These are phyloP conservation scores for Microctenopoma stevenorrisi DNA, from an alignment of 2,797 vertebrate species.

Conservation along the genomic window DNA sequence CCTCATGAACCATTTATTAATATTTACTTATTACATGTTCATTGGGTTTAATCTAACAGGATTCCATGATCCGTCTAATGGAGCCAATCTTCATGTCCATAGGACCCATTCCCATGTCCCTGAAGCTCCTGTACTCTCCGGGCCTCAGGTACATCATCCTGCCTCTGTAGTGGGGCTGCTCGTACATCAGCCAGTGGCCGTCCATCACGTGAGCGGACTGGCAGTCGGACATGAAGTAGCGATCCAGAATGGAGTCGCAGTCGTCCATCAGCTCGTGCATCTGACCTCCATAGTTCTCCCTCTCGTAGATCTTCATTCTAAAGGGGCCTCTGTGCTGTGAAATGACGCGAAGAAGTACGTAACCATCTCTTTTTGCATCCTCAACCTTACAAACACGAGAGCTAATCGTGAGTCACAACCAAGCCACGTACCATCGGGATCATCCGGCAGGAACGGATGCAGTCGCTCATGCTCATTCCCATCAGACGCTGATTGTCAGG, in stretches of 20 bases:
- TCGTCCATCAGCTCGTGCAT: constrained; percentile 76
- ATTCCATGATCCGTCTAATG: constrained; percentile 77
- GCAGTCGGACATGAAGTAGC: constrained; percentile 67
- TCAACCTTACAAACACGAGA: too few relatives aligned
- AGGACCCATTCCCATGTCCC: constrained; percentile 73
- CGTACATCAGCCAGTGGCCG: constrained; percentile 78
- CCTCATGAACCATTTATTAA: constrained; percentile 44
- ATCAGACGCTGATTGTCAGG: constrained; percentile 81
- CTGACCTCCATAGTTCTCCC: constrained; percentile 71
- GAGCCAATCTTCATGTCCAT: constrained; percentile 78
- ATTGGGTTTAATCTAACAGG: constrained; percentile 58
- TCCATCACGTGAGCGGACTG: constrained; percentile 73
- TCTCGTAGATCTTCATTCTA: constrained; percentile 77
- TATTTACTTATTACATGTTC: constrained; percentile 31
- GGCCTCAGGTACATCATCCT: constrained; percentile 80
- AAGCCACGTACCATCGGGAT: constrained; percentile 75
- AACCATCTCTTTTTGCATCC: too few relatives aligned
- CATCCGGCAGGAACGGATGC: constrained; percentile 79
- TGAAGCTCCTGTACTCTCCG: constrained; percentile 79
- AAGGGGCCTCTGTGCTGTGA: constrained; percentile 74
- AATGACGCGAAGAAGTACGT: background rate
- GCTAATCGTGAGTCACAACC: background rate
- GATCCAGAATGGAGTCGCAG: constrained; percentile 67
- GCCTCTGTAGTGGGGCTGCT: constrained; percentile 75
- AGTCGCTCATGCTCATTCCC: constrained; percentile 77